Base-by-base conservation (phyloP, 2,113 vertebrate species). In the Drymodes brunneopygia region DNA sequence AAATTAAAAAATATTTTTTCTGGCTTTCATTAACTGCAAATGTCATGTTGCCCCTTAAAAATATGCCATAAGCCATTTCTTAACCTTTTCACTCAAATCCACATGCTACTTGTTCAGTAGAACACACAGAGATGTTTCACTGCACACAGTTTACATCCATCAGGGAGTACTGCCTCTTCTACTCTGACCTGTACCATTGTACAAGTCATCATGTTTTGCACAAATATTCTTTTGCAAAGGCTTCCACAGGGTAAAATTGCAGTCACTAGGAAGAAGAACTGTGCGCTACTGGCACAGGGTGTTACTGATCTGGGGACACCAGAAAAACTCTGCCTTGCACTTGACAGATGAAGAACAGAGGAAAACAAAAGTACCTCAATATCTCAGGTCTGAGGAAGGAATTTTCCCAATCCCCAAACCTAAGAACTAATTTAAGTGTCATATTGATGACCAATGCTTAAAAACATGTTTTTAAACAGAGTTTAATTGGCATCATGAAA, bases 1-100 rank as follows among this genome's bases (percentile, higher is more conserved):
- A 23, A 81, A 71, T 88, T 92, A 84, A 70, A 95, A 91, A 88
- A 94, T 81, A 88, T 90, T 97, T 96, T 25, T 83, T 96, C 73
- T 89, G 86, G 40, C 12, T 91, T 97, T 73, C 74, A 86, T 89
- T 88, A 71, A n/a, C n/a, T 60, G 48, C 54, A 65, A 75, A 90
- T 82, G 87, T 93, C 92, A 81, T 31, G 12, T 28, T 92, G 80
- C 21, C 80, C 82, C 83, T 93, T 67, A 58, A 71, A 75, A 48
- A 35, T 48, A 88, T 27, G 16, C 11, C 22, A 22, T 31, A 79
- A 75, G 8, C 36, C 7, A 10, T 66, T 72, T 89, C 72, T 88
- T 74, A 71, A 36, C 11, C 10, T 57, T 94, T 78, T 69, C 33
- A 54, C 40, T 86, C 42, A 65, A 44, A 64, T 38, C 45, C 23